phyloP scores from a whole-genome alignment of 2,888 invertebrate species.

The Apotomis betuletana region DNA sequence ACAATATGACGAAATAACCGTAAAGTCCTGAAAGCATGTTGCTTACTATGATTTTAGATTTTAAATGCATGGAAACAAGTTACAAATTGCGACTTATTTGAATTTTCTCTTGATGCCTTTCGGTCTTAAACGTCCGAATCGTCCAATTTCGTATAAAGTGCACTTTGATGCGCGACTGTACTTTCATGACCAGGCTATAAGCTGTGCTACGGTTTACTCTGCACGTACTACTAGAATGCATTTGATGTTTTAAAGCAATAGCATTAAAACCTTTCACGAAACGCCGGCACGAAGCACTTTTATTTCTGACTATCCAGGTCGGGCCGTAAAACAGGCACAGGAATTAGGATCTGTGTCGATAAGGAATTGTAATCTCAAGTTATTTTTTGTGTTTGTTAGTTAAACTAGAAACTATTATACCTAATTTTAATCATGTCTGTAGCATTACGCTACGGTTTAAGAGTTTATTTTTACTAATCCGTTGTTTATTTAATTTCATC shows the following conservation, averaged over 20 bases:
- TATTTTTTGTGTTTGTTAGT: too few species aligned
- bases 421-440: too few species aligned
- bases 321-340: not conserved
- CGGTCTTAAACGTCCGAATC: not conserved
- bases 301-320: conserved; percentile 26
- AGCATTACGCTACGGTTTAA: too few species aligned
- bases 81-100: not conserved
- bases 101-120: not conserved
- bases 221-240: conserved; percentile 46
- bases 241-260: conserved; percentile 48
- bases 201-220: conserved; percentile 39
- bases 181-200: conserved; percentile 38
- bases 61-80: not conserved
- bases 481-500: too few species aligned
- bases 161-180: conserved; percentile 36
- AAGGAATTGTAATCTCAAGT: not conserved
- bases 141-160: conserved; percentile 32
- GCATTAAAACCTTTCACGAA: conserved; percentile 42
- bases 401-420: too few species aligned
- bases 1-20: not conserved
- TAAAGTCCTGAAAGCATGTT: not conserved
- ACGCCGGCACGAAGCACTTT: conserved; percentile 30
- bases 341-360: not conserved
- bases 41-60: not conserved
- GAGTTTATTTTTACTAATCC: too few species aligned